A percentile compares a stretch with the other conserved stretches of the same genome.
Conservation (phyloP, 2,888 invertebrate species). For the Stenchaetothrips biformis region DNA sequence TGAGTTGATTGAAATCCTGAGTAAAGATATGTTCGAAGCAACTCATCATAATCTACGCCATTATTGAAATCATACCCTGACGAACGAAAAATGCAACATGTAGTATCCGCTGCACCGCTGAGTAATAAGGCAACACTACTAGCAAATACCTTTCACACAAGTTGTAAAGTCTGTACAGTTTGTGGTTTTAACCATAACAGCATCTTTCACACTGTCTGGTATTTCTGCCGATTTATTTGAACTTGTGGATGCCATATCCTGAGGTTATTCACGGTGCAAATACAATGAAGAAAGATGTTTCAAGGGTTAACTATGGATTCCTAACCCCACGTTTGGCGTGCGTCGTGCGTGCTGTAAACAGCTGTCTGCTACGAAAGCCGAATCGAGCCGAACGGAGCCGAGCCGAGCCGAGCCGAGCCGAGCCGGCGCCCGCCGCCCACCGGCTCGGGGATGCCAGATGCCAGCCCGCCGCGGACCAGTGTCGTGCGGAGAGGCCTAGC, state of each 20-base stretch:
- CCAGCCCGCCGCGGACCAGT: too few species aligned
- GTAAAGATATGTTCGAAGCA: constrained; percentile 71
- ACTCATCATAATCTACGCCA: constrained; percentile 76
- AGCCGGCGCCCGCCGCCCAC: too few species aligned
- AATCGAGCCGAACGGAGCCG: too few species aligned
- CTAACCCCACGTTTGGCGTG: too few species aligned
- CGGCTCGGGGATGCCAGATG: too few species aligned
- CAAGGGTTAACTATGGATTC: too few species aligned
- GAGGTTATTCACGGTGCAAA: background rate
- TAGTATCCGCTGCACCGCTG: background rate
- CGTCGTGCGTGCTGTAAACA: too few species aligned
- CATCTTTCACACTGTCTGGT: constrained; percentile 57
- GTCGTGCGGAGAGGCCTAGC: too few species aligned
- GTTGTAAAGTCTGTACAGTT: constrained; percentile 62
- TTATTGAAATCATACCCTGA: constrained; percentile 90
- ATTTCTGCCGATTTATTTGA: constrained; percentile 37
- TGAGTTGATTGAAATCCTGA: constrained; percentile 98
- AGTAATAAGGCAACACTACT: background rate
- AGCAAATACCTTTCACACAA: constrained; percentile 52
- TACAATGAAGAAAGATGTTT: too few species aligned
- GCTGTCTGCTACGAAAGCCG: too few species aligned
- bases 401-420: too few species aligned
- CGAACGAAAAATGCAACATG: constrained; percentile 31
- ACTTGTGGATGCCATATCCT: background rate
- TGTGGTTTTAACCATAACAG: constrained; percentile 66